Evolutionary conservation across 2,888 invertebrate species (phyloP).

Genomic region (Tigriopus californicus): DNA sequence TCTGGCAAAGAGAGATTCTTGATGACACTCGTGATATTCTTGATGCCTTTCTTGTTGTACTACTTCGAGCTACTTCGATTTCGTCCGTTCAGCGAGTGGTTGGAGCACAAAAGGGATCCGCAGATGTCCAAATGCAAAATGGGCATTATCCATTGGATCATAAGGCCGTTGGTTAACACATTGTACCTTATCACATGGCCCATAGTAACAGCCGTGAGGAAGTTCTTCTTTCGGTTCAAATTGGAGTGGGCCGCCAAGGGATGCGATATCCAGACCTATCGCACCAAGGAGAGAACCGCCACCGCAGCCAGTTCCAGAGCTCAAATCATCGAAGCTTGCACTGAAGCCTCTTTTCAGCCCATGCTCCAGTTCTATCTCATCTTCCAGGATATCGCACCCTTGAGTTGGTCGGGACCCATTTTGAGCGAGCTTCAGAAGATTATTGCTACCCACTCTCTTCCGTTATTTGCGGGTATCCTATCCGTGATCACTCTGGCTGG

Average conservation of each 20-base stretch:
- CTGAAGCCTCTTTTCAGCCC: constrained; percentile 7
- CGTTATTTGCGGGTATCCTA: neutral
- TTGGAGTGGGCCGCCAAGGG: neutral
- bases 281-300: neutral
- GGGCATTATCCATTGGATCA: neutral
- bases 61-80: constrained; percentile 2
- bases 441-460: neutral
- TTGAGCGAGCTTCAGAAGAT: neutral
- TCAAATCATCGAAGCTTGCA: constrained; percentile 11
- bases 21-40: neutral
- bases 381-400: neutral
- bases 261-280: neutral
- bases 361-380: constrained; percentile 7
- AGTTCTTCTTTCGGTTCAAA: constrained; percentile 1
- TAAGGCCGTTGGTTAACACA: neutral
- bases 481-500: neutral
- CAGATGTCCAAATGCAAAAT: no score
- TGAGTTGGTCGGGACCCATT: neutral
- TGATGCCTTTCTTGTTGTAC: constrained; percentile 1
- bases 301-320: neutral
- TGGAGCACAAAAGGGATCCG: neutral
- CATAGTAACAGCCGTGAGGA: neutral
- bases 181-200: constrained; percentile 1
- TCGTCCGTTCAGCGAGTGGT: neutral
- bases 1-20: constrained; percentile 1